phyloP scores from a whole-genome alignment of 2,797 vertebrate species.

The Muscicapa comitata region DNA sequence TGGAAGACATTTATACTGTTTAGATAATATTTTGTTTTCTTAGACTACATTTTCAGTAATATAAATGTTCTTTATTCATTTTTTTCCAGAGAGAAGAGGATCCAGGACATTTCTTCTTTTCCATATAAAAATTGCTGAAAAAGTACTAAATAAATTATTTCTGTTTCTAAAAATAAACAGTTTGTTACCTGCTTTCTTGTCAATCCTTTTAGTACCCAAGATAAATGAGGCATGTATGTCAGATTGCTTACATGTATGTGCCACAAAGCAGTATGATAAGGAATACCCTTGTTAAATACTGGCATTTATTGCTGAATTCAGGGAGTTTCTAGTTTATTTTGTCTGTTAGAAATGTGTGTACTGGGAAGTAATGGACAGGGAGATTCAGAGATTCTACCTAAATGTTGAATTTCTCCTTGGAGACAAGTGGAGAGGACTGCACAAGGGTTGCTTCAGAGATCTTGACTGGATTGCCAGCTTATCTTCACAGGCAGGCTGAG shows the following conservation, averaged over 20 bases:
- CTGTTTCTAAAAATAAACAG: constrained; percentile 43
- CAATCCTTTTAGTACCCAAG: not conserved
- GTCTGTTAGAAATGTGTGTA: not conserved
- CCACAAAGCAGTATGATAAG: not conserved
- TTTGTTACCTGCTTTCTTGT: constrained; percentile 30
- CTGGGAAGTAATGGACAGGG: not conserved
- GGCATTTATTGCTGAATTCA: not conserved
- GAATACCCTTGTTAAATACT: not conserved
- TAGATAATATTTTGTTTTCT: not conserved
- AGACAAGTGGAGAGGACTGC: not conserved
- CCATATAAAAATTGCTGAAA: not conserved
- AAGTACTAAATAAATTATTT: constrained; percentile 37
- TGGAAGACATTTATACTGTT: not conserved
- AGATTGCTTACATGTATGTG: not conserved
- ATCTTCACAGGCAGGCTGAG: not conserved
- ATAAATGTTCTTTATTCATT: not conserved
- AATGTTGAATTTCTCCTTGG: not conserved
- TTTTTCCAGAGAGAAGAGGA: constrained; percentile 66
- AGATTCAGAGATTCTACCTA: not conserved
- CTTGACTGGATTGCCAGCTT: not conserved
- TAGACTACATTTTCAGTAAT: not conserved
- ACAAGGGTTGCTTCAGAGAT: not conserved
- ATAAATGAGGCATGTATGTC: not conserved
- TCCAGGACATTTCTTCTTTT: not conserved
- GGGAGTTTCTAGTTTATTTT: not conserved